Evolutionary conservation across 2,797 vertebrate genomes (phyloP).

Genomic region (Pristis pectinata): DNA sequence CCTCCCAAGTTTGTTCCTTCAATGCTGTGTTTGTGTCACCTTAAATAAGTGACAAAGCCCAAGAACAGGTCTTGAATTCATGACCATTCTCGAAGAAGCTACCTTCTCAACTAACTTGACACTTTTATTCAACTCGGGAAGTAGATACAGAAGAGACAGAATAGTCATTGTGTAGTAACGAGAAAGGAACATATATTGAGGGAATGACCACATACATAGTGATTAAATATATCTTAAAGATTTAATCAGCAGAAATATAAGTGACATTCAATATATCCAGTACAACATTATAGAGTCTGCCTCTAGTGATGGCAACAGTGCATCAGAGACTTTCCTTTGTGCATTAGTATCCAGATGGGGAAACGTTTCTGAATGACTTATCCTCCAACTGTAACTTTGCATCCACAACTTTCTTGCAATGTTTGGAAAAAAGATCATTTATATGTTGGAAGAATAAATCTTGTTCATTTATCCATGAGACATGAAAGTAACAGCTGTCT

Average conservation of each 20-base stretch:
- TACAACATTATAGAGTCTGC: not conserved
- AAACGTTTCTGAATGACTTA: not conserved
- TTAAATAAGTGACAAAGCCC: not conserved
- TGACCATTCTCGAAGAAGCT: not conserved
- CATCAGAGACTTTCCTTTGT: not conserved
- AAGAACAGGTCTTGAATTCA: not conserved
- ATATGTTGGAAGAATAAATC: not conserved
- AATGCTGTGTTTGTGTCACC: not conserved
- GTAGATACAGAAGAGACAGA: no score
- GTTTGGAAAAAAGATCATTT: not conserved
- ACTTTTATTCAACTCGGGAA: not conserved
- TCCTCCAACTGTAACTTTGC: not conserved
- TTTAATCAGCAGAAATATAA: not conserved
- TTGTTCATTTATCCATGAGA: conserved; percentile 37
- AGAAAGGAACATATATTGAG: not conserved
- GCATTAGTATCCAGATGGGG: not conserved
- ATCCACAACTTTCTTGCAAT: not conserved
- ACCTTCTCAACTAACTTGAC: not conserved
- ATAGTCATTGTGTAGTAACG: not conserved
- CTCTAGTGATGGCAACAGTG: not conserved
- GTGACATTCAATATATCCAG: not conserved
- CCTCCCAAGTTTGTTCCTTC: not conserved
- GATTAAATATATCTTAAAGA: not conserved
- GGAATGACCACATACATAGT: not conserved
- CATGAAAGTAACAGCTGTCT: conserved; percentile 25